Conservation (phyloP, 2,797 vertebrate genomes). For the Ctenopoma multispine region DNA sequence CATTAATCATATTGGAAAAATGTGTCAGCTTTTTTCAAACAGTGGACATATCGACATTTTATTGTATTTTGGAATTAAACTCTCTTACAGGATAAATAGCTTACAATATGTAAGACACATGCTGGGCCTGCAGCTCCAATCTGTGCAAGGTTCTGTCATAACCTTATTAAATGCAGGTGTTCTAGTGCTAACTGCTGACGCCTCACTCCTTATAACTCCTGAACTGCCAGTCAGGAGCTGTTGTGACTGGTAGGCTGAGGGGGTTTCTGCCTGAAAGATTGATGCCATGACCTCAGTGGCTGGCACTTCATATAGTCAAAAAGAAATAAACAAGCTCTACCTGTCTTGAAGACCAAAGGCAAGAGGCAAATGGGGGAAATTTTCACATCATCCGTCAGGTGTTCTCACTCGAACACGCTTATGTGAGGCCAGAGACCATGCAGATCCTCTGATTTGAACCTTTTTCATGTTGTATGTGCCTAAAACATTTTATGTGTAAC, state of each 20-base stretch:
- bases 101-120: conserved; percentile 43
- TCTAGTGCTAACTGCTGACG: conserved; percentile 22
- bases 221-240: conserved; percentile 33
- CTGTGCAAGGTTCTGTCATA: conserved; percentile 6
- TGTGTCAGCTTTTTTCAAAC: conserved; percentile 21
- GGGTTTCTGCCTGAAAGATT: conserved; percentile 46
- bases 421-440: conserved; percentile 51
- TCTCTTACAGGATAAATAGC: conserved; percentile 19
- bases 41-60: conserved; percentile 31
- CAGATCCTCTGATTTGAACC: conserved; percentile 37
- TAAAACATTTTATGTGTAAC: conserved; percentile 57
- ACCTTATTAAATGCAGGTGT: conserved; percentile 56
- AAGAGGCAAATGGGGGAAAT: conserved; percentile 12
- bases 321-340: conserved; percentile 52
- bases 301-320: conserved; percentile 31
- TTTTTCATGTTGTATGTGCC: conserved; percentile 45
- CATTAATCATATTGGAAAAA: conserved; percentile 43
- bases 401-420: conserved; percentile 49
- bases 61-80: conserved; percentile 28
- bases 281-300: conserved; percentile 43
- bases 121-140: conserved; percentile 32
- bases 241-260: conserved; percentile 13
- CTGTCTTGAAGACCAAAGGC: conserved; percentile 35
- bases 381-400: conserved; percentile 60
- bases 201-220: conserved; percentile 7